Conservation (phyloP, 2,797 vertebrate genomes). For the Amblyraja radiata region DNA sequence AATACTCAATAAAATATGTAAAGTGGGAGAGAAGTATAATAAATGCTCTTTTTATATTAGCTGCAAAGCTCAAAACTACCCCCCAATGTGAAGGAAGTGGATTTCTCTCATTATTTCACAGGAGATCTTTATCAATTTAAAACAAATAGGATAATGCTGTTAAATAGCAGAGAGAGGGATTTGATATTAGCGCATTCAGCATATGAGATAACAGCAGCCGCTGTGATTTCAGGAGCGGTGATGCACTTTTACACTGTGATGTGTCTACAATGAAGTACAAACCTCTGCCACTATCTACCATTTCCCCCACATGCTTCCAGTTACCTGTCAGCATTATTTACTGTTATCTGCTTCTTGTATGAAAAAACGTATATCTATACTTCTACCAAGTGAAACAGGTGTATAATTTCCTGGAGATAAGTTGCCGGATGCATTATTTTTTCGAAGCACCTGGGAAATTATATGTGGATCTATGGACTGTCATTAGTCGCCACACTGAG, state of each 20-base stretch:
- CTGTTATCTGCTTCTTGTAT: background rate
- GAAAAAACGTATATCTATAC: background rate
- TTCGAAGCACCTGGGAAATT: background rate
- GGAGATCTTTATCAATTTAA: background rate
- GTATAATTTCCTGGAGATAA: background rate
- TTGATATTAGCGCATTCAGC: background rate
- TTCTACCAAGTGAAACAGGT: background rate
- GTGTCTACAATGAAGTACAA: background rate
- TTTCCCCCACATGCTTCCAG: background rate
- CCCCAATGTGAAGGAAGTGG: background rate
- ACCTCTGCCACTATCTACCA: background rate
- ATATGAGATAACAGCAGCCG: background rate
- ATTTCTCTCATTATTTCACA: background rate
- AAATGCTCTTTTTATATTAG: background rate
- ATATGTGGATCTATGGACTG: background rate
- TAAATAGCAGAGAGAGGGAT: background rate
- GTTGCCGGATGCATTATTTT: background rate
- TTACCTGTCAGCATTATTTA: slow-evolving; percentile 18
- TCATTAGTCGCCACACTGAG: no score
- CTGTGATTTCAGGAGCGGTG: background rate
- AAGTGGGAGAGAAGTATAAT: background rate
- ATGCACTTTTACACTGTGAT: background rate
- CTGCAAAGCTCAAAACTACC: background rate
- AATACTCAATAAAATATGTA: background rate
- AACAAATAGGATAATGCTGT: slow-evolving; percentile 11